Evolutionary conservation across 1,140 invertebrate species (phyloP).

Genomic region (Eupeodes corollae): DNA sequence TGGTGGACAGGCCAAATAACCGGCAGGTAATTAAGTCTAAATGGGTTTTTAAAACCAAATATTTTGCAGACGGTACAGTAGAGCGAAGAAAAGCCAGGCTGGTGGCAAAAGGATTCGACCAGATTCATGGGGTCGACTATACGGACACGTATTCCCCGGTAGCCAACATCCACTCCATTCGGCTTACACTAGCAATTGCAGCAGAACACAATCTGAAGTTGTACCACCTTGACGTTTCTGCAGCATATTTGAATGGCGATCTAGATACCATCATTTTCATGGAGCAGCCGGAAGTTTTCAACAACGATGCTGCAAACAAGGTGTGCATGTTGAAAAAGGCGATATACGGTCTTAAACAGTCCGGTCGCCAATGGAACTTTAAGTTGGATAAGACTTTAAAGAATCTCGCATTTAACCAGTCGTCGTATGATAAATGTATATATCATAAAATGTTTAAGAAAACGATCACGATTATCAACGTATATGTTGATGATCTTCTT

Average conservation of each 20-base stretch:
- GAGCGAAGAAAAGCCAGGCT: conserved; percentile 31
- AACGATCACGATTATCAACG: background rate
- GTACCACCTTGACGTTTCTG: conserved; percentile 27
- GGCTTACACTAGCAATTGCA: conserved; percentile 1
- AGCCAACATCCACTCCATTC: conserved; percentile 3
- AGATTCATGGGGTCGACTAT: conserved; percentile 24
- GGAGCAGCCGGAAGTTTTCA: conserved; percentile 23
- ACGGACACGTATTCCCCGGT: conserved; percentile 27
- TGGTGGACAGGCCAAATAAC: conserved; percentile 14
- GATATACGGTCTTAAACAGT: conserved; percentile 36
- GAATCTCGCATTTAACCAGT: conserved; percentile 14
- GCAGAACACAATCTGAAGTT: conserved; percentile 11
- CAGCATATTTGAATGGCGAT: conserved; percentile 22
- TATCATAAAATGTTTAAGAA: conserved; percentile 7
- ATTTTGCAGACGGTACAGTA: conserved; percentile 12
- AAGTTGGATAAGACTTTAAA: conserved; percentile 17
- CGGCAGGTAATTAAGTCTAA: conserved; percentile 18
- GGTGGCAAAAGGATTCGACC: conserved; percentile 23
- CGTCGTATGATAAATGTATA: conserved; percentile 23
- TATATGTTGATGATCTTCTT: conserved; percentile 21
- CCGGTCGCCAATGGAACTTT: conserved; percentile 18
- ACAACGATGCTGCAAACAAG: conserved; percentile 3
- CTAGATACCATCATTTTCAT: conserved; percentile 36
- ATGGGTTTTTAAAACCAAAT: conserved; percentile 33
- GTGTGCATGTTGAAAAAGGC: conserved; percentile 25